Evolutionary conservation across 2,797 vertebrate species (phyloP).

Genomic region (Pitangus sulphuratus): DNA sequence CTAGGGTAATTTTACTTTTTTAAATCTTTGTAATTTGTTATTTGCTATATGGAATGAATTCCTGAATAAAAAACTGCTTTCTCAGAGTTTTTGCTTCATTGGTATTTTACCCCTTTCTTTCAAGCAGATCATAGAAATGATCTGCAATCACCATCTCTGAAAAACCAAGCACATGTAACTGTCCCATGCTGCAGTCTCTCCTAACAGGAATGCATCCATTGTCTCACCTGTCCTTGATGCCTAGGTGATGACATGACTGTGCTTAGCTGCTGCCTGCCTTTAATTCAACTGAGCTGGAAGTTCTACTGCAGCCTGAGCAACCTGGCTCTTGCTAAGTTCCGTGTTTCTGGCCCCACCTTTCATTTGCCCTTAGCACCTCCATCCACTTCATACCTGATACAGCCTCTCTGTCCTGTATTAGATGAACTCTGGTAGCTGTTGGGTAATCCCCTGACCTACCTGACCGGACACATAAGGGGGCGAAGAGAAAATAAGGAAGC

Average conservation of each 20-base stretch:
- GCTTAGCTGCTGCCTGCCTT: not conserved
- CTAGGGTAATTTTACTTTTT: not conserved
- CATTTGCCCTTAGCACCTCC: not conserved
- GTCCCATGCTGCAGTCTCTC: not conserved
- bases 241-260: not conserved
- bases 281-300: not conserved
- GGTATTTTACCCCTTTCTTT: not conserved
- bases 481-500: not conserved
- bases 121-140: not conserved
- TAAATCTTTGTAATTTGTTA: not conserved
- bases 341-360: not conserved
- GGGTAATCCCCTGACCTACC: not conserved
- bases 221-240: not conserved
- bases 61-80: not conserved
- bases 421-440: not conserved
- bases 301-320: not conserved
- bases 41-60: not conserved
- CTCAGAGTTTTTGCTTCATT: not conserved
- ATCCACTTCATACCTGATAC: not conserved
- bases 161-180: not conserved
- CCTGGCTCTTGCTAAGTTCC: not conserved
- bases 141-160: not conserved
- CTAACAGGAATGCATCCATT: not conserved
- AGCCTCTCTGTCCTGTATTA: not conserved
- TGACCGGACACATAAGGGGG: not conserved